Conservation (phyloP, 1,140 invertebrate genomes). For the Musca domestica region DNA sequence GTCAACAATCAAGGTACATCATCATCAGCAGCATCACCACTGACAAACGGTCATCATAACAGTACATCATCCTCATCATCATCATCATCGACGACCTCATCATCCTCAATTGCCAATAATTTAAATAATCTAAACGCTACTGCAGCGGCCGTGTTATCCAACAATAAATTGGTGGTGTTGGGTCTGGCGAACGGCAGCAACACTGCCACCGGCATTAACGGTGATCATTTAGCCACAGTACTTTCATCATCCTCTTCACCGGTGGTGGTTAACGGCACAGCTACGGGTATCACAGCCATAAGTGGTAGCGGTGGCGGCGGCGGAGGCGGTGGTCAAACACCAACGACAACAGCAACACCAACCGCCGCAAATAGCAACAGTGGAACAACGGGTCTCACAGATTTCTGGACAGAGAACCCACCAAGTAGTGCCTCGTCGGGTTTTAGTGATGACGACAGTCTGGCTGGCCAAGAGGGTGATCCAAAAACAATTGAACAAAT, state of each 20-base stretch:
- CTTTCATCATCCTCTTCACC: background rate
- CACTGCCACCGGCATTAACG: conserved; percentile 19
- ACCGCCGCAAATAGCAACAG: conserved; percentile 37
- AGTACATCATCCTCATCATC: conserved; percentile 2
- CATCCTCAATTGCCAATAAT: conserved; percentile 19
- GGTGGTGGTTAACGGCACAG: conserved; percentile 13
- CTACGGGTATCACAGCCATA: conserved; percentile 21
- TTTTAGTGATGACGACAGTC: conserved; percentile 83
- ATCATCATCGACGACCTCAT: conserved; percentile 17
- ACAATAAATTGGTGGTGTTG: conserved; percentile 3
- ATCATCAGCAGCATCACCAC: conserved; percentile 9
- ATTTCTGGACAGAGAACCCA: conserved; percentile 66
- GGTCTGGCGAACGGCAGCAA: conserved; percentile 24
- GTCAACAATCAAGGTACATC: conserved; percentile 40
- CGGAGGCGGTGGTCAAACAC: conserved; percentile 23
- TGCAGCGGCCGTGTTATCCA: background rate
- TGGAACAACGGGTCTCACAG: conserved; percentile 35
- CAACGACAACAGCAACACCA: conserved; percentile 34
- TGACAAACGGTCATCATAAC: conserved; percentile 18
- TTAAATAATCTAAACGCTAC: conserved; percentile 11
- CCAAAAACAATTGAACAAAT: conserved; percentile 70
- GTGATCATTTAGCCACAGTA: background rate
- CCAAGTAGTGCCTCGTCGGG: conserved; percentile 77
- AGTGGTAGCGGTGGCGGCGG: conserved; percentile 45
- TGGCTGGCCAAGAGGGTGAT: conserved; percentile 70